Base-by-base conservation (phyloP, 2,113 vertebrate genomes). In the Aegithalos caudatus region DNA sequence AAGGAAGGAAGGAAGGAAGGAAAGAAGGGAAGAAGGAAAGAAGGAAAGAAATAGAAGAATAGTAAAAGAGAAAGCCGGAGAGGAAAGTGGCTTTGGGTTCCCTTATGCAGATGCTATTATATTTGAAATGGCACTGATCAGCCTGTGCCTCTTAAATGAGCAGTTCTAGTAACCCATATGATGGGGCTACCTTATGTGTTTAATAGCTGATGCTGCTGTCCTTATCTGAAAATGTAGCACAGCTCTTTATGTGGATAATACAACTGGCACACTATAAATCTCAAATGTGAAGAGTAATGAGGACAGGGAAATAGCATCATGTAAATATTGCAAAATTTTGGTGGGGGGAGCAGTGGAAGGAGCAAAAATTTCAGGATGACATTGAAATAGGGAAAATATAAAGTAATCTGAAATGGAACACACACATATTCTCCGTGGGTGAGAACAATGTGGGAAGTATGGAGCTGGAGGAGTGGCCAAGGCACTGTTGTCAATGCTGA, bases 341-440 rank as follows among this genome's bases (percentile, higher is more conserved):
- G 3, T 2, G 3, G 3, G 7, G 9, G 7, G 31, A 74, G 35
- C 0, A 0, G 9, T n/a, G 15, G 20, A 66, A 54, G 12, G 9
- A 76, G 17, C 6, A 78, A 76, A 87, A 45, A 37, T 14, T 38
- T 90, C 22, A 48, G 28, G 80, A 20, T 29, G 18, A 33, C 17
- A 50, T 3, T 80, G 73, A 53, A 90, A 81, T 12, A 74, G 6
- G n/a, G 45, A 76, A 93, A 90, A 66, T n/a, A 64, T 18, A 38
- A 82, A 69, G 60, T 71, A 72, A 74, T 69, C 50, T 65, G 61
- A 85, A 94, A 65, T 2, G 8, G 25, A 67, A 31, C 5, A 13
- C 53, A 87, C 12, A n/a, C 8, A 11, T 2, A 0, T 65, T 87
- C 47, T 90, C 73, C 67, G 57, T 93, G 80, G 51, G 51, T 70